Conservation (phyloP, 2,797 vertebrate genomes). For the Acomys russatus region DNA sequence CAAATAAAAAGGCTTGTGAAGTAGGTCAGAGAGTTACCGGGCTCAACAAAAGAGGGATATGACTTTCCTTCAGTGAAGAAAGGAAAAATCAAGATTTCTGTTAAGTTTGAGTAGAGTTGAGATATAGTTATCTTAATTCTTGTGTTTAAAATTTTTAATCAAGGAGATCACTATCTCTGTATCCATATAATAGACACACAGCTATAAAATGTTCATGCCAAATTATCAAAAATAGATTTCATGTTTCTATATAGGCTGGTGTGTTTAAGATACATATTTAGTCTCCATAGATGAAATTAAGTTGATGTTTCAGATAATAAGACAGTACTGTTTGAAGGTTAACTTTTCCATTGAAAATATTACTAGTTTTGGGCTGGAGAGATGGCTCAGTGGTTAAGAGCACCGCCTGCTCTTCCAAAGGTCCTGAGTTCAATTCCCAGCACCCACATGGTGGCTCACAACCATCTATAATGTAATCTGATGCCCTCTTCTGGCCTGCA, state of each 20-base stretch:
- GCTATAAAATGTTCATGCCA: conserved; percentile 7
- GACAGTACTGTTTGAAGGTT: neutral
- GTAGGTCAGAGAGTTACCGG: neutral
- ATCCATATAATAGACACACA: neutral
- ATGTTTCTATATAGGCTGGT: neutral
- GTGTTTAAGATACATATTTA: conserved; percentile 9
- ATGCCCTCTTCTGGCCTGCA: too few species aligned
- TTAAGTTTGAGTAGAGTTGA: neutral
- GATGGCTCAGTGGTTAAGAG: too few species aligned
- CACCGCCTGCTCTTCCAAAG: too few species aligned
- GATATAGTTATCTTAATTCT: neutral
- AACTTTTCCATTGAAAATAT: conserved; percentile 14
- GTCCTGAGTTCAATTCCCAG: too few species aligned
- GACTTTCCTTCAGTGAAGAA: neutral
- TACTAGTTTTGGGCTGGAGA: neutral
- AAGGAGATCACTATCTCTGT: neutral
- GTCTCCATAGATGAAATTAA: neutral
- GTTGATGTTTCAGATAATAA: neutral
- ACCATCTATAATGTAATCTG: too few species aligned
- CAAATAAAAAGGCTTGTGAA: neutral
- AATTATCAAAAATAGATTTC: conserved; percentile 4
- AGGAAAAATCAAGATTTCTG: conserved; percentile 6
- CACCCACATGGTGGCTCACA: too few species aligned
- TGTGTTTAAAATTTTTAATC: conserved; percentile 30
- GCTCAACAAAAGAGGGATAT: neutral